Percentiles rank a stretch among this genome's conserved stretches.
Conservation (phyloP, 1,140 invertebrate species). For the Wasmannia auropunctata region DNA sequence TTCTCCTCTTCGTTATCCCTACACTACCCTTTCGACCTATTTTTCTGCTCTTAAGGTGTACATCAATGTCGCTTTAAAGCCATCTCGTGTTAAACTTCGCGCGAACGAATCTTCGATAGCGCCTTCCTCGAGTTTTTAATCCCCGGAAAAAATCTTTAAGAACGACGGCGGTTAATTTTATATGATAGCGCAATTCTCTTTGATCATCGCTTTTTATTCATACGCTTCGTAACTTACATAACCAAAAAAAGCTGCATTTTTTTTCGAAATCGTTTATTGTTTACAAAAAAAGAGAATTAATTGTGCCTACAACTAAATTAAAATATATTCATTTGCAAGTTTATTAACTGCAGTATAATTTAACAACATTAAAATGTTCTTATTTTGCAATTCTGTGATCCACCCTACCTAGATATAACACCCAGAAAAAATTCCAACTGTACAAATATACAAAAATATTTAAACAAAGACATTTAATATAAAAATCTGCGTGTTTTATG, state of each 20-base stretch:
- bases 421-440: not conserved
- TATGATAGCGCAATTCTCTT: conserved; percentile 19
- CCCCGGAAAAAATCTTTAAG: conserved; percentile 40
- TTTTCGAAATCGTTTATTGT: conserved; percentile 16
- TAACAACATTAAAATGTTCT: not conserved
- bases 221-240: not conserved
- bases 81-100: conserved; percentile 36
- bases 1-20: conserved; percentile 31
- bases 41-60: conserved; percentile 43
- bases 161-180: conserved; percentile 38
- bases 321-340: not conserved
- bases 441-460: not conserved
- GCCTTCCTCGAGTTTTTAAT: conserved; percentile 45
- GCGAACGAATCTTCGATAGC: conserved; percentile 41
- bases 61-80: conserved; percentile 40
- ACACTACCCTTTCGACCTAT: conserved; percentile 47
- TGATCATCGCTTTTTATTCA: conserved; percentile 33
- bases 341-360: not conserved
- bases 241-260: not conserved
- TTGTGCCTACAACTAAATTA: not conserved
- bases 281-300: not conserved
- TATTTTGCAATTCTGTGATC: not conserved
- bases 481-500: not conserved
- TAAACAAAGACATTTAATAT: not conserved
- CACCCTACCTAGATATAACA: not conserved